Evolutionary conservation across 2,113 vertebrate genomes (phyloP).

Genomic region (Pithys albifrons): DNA sequence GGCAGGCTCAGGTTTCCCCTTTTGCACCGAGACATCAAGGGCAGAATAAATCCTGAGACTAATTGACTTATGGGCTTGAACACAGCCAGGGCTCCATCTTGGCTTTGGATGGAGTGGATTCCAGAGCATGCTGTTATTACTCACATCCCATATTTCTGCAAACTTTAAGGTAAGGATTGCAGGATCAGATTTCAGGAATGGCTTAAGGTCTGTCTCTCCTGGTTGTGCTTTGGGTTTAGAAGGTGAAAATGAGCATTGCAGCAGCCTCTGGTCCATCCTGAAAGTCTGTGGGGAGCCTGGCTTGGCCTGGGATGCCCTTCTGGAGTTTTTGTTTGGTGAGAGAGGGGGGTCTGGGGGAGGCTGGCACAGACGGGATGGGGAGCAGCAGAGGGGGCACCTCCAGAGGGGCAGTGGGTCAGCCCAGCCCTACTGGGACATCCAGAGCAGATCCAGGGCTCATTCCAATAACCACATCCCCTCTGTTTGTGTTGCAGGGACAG

Average conservation of each 20-base stretch:
- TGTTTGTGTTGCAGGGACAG: constrained; percentile 80
- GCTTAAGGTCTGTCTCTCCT: neutral
- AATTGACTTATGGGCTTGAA: neutral
- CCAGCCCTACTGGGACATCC: neutral
- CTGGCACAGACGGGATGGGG: neutral
- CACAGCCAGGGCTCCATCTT: neutral
- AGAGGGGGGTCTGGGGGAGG: neutral
- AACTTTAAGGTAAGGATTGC: neutral
- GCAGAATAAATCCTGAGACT: constrained; percentile 13
- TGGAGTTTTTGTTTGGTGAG: neutral
- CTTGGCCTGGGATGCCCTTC: neutral
- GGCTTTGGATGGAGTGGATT: neutral
- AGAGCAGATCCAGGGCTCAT: neutral
- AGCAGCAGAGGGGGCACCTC: neutral
- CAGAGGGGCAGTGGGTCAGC: neutral
- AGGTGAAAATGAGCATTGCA: neutral
- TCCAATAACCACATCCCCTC: neutral
- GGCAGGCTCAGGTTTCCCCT: neutral
- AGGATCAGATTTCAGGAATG: neutral
- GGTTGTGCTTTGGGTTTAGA: neutral
- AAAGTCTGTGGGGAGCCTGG: neutral
- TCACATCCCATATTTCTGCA: neutral
- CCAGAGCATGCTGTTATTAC: neutral
- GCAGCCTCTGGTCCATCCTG: neutral
- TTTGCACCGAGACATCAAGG: neutral